These are phyloP conservation scores for Saxicola maurus DNA, from an alignment of 2,797 vertebrate species.

Conservation along the genomic window DNA sequence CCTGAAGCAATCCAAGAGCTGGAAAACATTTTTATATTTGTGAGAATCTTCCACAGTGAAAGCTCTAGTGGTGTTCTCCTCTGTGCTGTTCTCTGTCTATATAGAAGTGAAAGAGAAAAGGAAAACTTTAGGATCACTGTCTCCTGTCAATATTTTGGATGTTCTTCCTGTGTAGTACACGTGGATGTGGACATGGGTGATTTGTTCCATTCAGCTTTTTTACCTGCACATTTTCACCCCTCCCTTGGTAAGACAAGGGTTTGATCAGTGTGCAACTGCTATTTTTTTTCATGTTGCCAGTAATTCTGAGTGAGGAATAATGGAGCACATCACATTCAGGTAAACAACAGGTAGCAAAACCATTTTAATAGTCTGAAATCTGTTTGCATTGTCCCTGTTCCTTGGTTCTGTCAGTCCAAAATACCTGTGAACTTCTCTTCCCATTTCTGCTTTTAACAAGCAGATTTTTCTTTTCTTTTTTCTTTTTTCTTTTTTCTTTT, in stretches of 20 bases:
- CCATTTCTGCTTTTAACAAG: background rate
- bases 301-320: background rate
- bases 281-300: background rate
- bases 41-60: conserved; percentile 57
- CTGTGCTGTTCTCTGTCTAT: conserved; percentile 64
- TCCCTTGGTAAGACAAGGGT: background rate
- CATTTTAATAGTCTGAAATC: background rate
- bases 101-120: conserved; percentile 18
- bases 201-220: conserved; percentile 4
- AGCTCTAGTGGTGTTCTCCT: conserved; percentile 66
- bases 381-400: background rate
- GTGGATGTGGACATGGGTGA: conserved; percentile 45
- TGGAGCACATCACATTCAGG: background rate
- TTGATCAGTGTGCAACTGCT: background rate
- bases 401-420: background rate
- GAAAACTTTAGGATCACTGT: conserved; percentile 27
- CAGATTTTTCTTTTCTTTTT: background rate
- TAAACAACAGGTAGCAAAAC: background rate
- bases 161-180: conserved; percentile 44
- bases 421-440: background rate
- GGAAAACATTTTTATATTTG: conserved; percentile 64
- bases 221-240: background rate
- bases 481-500: background rate
- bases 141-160: conserved; percentile 37
- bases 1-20: conserved; percentile 57